A percentile compares a stretch with the other conserved stretches of the same genome.
These are phyloP conservation scores for Actinernus sp. DNA, from an alignment of 92 coral and sea anemone genomes.

Conservation along the genomic window DNA sequence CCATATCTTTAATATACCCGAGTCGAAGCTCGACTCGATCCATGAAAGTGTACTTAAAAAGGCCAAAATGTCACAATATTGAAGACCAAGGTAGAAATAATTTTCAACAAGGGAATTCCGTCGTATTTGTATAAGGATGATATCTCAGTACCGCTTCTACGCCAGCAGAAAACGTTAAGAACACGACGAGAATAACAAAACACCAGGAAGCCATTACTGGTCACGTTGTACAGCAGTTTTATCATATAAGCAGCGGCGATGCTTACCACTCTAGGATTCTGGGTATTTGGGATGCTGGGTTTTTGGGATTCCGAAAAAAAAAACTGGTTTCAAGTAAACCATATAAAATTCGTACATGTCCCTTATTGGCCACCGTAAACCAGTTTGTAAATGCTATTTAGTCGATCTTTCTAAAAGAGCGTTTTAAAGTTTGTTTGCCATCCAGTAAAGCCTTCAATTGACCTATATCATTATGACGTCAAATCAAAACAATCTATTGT, in stretches of 20 bases:
- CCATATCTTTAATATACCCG: slow-evolving; percentile 24
- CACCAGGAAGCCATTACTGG: not conserved
- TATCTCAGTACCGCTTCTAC: slow-evolving; percentile 6
- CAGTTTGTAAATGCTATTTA: no score
- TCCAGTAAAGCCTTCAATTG: no score
- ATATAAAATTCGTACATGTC: not conserved
- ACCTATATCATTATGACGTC: no score
- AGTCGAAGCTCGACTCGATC: slow-evolving; percentile 26
- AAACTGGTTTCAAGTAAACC: not conserved
- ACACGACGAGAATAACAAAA: slow-evolving; percentile 1
- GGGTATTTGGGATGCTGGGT: no score
- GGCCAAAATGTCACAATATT: slow-evolving; percentile 35
- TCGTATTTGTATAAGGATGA: no score
- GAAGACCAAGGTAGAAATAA: slow-evolving; percentile 34
- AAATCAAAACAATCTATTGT: no score
- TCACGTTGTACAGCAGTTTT: slow-evolving; percentile 4
- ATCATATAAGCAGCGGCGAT: no score
- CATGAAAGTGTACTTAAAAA: slow-evolving; percentile 30
- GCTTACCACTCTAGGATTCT: no score
- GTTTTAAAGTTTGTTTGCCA: no score
- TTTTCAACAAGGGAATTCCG: slow-evolving; percentile 2
- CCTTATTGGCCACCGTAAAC: slow-evolving; percentile 1
- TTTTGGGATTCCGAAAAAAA: not conserved
- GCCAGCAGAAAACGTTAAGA: not conserved
- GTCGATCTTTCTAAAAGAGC: no score